phyloP scores from a whole-genome alignment of 2,797 vertebrate species.

The Scolopax bukidnonensis region DNA sequence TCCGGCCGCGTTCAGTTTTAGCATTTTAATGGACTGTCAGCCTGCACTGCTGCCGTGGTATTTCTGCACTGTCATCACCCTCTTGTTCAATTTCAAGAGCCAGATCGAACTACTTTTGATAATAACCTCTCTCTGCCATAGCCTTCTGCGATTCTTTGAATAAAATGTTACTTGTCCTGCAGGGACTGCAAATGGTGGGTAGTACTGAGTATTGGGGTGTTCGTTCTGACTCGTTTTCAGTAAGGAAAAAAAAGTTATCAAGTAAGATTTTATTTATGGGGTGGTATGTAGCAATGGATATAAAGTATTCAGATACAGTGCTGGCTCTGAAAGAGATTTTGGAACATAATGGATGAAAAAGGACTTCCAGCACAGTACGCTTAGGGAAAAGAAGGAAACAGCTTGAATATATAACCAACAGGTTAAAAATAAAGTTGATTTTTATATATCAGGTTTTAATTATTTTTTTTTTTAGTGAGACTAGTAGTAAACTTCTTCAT shows the following conservation, averaged over 20 bases:
- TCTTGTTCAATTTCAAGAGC: not conserved
- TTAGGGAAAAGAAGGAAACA: not conserved
- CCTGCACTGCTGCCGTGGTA: rapidly evolving
- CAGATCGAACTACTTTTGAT: not conserved
- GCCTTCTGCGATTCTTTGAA: not conserved
- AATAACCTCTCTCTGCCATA: not conserved
- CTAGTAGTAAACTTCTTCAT: not conserved
- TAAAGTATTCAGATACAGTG: not conserved
- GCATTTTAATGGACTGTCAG: not conserved
- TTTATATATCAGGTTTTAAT: not conserved
- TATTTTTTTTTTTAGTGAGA: not conserved
- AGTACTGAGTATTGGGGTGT: not conserved
- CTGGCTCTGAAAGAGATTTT: not conserved
- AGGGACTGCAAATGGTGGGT: not conserved
- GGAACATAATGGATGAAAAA: not conserved
- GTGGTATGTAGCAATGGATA: not conserved
- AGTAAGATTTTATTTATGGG: not conserved
- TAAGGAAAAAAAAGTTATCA: not conserved
- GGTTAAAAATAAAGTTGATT: not conserved
- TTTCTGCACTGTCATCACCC: constrained; percentile 45
- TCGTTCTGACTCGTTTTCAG: not conserved
- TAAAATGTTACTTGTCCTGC: not conserved
- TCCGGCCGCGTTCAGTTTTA: not conserved
- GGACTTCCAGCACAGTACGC: not conserved
- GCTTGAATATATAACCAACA: not conserved